phyloP scores from a whole-genome alignment of 2,113 vertebrate genomes.

The Pituophis catenifer region DNA sequence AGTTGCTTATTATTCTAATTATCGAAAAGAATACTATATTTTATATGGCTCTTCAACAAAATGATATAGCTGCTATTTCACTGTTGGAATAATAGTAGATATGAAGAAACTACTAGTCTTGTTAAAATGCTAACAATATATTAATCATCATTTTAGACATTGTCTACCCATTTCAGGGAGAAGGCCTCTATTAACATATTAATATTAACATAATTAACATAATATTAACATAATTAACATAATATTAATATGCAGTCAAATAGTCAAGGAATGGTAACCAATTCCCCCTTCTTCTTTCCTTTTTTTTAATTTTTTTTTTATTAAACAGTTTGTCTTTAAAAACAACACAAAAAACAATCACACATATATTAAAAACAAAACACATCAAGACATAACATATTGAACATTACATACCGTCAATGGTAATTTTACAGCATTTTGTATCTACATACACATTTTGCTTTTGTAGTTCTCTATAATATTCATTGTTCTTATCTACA shows the following conservation, averaged over 20 bases:
- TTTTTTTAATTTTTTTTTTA: too few relatives aligned
- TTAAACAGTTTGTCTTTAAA: too few relatives aligned
- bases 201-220: background rate
- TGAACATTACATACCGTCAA: too few relatives aligned
- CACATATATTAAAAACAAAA: too few relatives aligned
- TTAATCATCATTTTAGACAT: background rate
- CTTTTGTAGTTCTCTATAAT: too few relatives aligned
- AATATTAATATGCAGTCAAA: background rate
- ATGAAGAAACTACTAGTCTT: background rate
- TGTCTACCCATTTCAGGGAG: background rate
- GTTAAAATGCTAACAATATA: background rate
- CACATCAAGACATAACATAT: too few relatives aligned
- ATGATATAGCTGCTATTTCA: background rate
- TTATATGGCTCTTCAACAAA: background rate
- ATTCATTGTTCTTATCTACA: too few relatives aligned
- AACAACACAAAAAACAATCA: too few relatives aligned
- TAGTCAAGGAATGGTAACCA: background rate
- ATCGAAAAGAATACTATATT: background rate
- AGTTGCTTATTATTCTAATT: background rate
- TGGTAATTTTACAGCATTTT: too few relatives aligned
- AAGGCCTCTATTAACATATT: background rate
- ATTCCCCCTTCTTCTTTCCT: background rate
- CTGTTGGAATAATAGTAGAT: background rate
- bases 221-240: background rate
- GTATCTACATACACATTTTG: too few relatives aligned